Evolutionary conservation across 2,888 invertebrate genomes (phyloP).

Genomic region (Nephrotoma appendiculata): DNA sequence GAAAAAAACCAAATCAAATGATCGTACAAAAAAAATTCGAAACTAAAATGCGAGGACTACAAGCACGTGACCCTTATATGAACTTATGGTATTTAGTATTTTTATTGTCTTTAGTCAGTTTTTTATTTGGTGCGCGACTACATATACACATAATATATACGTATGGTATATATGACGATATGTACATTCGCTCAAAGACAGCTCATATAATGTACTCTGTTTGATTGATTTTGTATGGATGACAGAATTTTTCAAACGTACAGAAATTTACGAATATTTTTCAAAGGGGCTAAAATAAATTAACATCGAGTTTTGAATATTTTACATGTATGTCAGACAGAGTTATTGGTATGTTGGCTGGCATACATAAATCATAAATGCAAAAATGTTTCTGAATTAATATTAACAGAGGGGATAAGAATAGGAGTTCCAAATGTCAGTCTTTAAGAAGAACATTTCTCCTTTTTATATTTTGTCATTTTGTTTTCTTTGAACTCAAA

Average conservation of each 20-base stretch:
- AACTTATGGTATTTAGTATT: conserved; percentile 16
- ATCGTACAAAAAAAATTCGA: not conserved
- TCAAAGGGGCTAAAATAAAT: not conserved
- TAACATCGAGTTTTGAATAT: too few species aligned
- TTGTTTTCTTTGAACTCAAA: too few species aligned
- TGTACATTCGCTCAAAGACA: not conserved
- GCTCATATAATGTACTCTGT: not conserved
- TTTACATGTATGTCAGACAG: too few species aligned
- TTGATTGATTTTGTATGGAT: not conserved
- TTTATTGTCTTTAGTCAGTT: not conserved
- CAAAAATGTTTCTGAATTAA: too few species aligned
- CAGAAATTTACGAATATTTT: too few species aligned
- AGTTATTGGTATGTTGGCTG: too few species aligned
- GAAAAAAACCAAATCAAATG: not conserved
- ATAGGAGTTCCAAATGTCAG: too few species aligned
- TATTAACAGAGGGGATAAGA: too few species aligned
- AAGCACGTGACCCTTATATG: conserved; percentile 23
- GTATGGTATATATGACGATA: not conserved
- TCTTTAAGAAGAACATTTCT: too few species aligned
- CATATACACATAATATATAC: not conserved
- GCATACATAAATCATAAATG: too few species aligned
- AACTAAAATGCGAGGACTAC: not conserved
- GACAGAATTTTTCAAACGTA: not conserved
- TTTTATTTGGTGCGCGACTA: not conserved
- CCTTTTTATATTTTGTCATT: too few species aligned